Conservation (phyloP, 2,113 vertebrate species). For the Rhombomys opimus region DNA sequence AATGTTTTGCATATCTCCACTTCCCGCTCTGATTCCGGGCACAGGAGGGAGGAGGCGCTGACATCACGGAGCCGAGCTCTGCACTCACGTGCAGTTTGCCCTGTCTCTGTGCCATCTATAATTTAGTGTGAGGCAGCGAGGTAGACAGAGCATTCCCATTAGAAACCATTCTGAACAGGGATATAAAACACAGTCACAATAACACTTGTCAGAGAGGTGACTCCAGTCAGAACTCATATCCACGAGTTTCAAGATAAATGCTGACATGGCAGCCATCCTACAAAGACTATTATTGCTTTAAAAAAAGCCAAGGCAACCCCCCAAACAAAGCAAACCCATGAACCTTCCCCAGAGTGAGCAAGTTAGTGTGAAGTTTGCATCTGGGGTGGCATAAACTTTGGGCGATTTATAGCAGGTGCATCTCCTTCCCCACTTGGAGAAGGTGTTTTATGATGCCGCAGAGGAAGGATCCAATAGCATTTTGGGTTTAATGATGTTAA, state of each 20-base stretch:
- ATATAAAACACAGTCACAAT: slow-evolving; percentile 91
- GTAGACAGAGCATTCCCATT: slow-evolving; percentile 91
- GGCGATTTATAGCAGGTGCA: slow-evolving; percentile 82
- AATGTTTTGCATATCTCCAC: slow-evolving; percentile 89
- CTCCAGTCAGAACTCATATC: slow-evolving; percentile 93
- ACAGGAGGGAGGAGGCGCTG: slow-evolving; percentile 84
- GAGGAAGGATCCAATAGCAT: slow-evolving; percentile 77
- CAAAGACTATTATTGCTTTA: slow-evolving; percentile 87
- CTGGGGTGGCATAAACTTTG: slow-evolving; percentile 82
- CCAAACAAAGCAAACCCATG: slow-evolving; percentile 82
- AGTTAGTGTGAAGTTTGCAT: slow-evolving; percentile 83
- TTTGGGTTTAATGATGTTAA: slow-evolving; percentile 84
- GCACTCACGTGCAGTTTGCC: slow-evolving; percentile 85
- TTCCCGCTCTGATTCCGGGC: slow-evolving; percentile 85
- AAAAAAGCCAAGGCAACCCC: slow-evolving; percentile 69
- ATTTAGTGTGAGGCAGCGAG: slow-evolving; percentile 90
- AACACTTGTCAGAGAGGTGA: slow-evolving; percentile 92
- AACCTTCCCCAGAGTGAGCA: slow-evolving; percentile 83
- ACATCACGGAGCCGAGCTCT: slow-evolving; percentile 87
- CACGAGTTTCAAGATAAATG: slow-evolving; percentile 90
- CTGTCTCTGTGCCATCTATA: slow-evolving; percentile 89
- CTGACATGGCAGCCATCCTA: slow-evolving; percentile 89
- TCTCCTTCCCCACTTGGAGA: slow-evolving; percentile 73
- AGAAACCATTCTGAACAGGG: slow-evolving; percentile 91
- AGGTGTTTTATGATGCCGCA: slow-evolving; percentile 82